phyloP scores from a whole-genome alignment of 2,888 invertebrate genomes.

The Drosophila imparisetae region DNA sequence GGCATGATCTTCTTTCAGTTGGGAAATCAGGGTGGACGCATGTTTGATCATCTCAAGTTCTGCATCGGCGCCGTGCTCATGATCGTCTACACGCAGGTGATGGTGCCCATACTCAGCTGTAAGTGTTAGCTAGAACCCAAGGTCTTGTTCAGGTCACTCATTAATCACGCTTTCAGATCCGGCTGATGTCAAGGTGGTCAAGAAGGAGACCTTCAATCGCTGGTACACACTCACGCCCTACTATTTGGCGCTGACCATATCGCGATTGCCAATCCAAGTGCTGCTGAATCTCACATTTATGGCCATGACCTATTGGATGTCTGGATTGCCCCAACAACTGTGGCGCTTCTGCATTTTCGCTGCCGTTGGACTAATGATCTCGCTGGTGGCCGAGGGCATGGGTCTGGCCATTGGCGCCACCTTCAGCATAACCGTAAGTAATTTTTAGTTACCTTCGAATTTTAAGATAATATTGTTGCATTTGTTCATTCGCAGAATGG shows the following conservation, averaged over 20 bases:
- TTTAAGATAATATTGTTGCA: neutral
- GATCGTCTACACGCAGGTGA: slow-evolving; percentile 89
- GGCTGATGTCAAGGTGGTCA: slow-evolving; percentile 88
- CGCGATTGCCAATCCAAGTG: slow-evolving; percentile 87
- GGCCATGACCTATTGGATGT: slow-evolving; percentile 87
- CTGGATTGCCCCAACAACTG: slow-evolving; percentile 89
- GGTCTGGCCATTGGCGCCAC: slow-evolving; percentile 91
- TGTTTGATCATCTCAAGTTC: slow-evolving; percentile 89
- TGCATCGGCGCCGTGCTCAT: slow-evolving; percentile 88
- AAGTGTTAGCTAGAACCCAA: slow-evolving; percentile 82
- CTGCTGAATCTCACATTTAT: slow-evolving; percentile 87
- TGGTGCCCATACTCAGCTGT: slow-evolving; percentile 89
- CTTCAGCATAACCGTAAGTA: slow-evolving; percentile 88
- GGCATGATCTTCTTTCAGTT: slow-evolving; percentile 87
- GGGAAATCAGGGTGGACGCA: slow-evolving; percentile 88
- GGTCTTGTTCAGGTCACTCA: neutral
- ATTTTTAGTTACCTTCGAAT: slow-evolving; percentile 32
- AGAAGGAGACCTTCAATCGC: slow-evolving; percentile 89
- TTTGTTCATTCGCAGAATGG: slow-evolving; percentile 86
- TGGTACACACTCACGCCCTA: slow-evolving; percentile 89
- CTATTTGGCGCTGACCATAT: slow-evolving; percentile 88
- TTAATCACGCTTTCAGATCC: slow-evolving; percentile 86
- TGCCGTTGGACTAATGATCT: slow-evolving; percentile 88
- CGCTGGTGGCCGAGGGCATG: slow-evolving; percentile 91
- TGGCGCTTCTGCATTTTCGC: slow-evolving; percentile 89